These are phyloP conservation scores for Pararge aegeria DNA, from an alignment of 1,140 invertebrate species.

Conservation along the genomic window DNA sequence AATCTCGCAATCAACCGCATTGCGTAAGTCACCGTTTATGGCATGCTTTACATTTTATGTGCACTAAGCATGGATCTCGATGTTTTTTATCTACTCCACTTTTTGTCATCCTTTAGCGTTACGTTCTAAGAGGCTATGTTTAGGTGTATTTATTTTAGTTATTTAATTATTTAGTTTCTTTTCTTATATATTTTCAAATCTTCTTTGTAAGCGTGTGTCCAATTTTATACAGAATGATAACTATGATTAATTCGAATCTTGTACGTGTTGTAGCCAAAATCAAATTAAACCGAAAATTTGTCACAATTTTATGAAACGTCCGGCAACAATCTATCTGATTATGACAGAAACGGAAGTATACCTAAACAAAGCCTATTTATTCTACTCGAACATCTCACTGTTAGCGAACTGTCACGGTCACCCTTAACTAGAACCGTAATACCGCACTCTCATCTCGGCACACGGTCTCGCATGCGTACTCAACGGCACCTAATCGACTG, in stretches of 20 bases:
- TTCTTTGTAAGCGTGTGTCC: too few species aligned
- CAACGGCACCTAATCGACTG: slow-evolving; percentile 35
- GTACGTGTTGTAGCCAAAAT: too few species aligned
- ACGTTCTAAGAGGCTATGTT: slow-evolving; percentile 31
- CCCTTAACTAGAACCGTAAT: slow-evolving; percentile 1
- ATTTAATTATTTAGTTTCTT: too few species aligned
- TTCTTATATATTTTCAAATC: too few species aligned
- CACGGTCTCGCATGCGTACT: slow-evolving; percentile 46
- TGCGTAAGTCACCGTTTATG: slow-evolving; percentile 87
- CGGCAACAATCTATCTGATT: too few species aligned
- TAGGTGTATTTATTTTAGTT: slow-evolving; percentile 17
- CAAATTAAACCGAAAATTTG: too few species aligned
- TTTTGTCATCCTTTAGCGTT: slow-evolving; percentile 32
- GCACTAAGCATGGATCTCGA: slow-evolving; percentile 64
- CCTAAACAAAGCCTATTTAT: slow-evolving; percentile 32
- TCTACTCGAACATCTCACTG: slow-evolving; percentile 15
- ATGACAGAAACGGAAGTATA: neutral
- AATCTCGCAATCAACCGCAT: slow-evolving; percentile 94
- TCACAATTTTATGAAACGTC: too few species aligned
- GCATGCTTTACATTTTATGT: slow-evolving; percentile 67
- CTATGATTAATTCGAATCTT: too few species aligned
- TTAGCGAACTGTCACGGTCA: slow-evolving; percentile 12
- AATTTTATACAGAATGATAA: neutral
- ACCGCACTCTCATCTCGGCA: slow-evolving; percentile 11
- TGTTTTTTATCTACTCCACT: slow-evolving; percentile 41